Percentiles rank a stretch among this genome's conserved stretches.
These are phyloP conservation scores for Dendropsophus ebraccatus DNA, from an alignment of 2,113 vertebrate genomes.

Conservation along the genomic window DNA sequence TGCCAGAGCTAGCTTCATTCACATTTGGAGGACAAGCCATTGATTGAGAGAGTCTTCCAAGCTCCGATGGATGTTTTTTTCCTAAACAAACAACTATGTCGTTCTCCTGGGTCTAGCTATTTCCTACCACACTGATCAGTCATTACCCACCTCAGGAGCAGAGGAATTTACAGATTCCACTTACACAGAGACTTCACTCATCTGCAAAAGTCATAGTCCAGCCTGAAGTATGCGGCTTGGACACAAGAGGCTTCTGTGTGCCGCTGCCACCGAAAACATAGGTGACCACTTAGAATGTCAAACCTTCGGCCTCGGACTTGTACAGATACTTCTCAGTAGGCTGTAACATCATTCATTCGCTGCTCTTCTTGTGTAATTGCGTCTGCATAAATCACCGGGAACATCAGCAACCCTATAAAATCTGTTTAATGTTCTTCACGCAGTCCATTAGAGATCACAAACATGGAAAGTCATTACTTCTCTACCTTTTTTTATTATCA, in stretches of 20 bases:
- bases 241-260: conserved; percentile 56
- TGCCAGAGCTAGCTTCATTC: conserved; percentile 34
- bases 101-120: conserved; percentile 46
- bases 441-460: not conserved
- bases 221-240: conserved; percentile 35
- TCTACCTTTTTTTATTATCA: not conserved
- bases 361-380: not conserved
- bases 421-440: not conserved
- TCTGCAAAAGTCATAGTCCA: conserved; percentile 35
- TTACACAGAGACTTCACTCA: conserved; percentile 55
- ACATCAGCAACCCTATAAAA: not conserved
- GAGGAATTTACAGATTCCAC: conserved; percentile 49
- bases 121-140: conserved; percentile 58
- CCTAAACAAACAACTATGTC: conserved; percentile 54
- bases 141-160: conserved; percentile 51
- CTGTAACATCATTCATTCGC: not conserved
- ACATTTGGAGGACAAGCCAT: conserved; percentile 36
- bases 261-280: conserved; percentile 37
- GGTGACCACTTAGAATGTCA: conserved; percentile 28
- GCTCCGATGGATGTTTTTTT: conserved; percentile 52
- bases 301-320: conserved; percentile 8
- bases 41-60: conserved; percentile 45
- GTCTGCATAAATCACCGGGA: not conserved
- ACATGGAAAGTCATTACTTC: not conserved
- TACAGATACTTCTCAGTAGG: not conserved